Conservation (phyloP, 2,888 invertebrate genomes). For the Merodon equestris region DNA sequence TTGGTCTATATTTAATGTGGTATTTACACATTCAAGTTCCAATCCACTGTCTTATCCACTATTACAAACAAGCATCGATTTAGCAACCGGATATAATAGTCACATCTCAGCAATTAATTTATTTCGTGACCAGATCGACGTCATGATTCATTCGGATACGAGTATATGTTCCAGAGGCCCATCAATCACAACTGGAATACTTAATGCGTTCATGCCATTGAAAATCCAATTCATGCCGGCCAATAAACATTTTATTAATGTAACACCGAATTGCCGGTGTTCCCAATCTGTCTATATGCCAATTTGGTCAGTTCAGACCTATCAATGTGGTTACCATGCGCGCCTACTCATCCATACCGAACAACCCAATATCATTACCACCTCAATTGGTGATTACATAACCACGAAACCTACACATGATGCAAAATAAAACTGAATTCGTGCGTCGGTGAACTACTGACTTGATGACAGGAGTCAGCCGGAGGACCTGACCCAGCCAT, state of each 20-base stretch:
- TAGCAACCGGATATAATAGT: too few species aligned
- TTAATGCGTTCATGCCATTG: slow-evolving; percentile 9
- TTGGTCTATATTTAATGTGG: too few species aligned
- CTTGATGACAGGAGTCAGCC: slow-evolving; percentile 19
- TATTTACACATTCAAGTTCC: too few species aligned
- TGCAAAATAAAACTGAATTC: neutral
- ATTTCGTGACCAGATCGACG: too few species aligned
- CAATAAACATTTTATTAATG: slow-evolving; percentile 38
- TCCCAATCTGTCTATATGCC: slow-evolving; percentile 24
- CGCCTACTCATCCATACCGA: slow-evolving; percentile 32
- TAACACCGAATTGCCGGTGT: slow-evolving; percentile 25
- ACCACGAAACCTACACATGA: slow-evolving; percentile 9
- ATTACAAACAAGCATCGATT: too few species aligned
- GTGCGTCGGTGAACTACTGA: neutral
- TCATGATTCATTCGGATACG: slow-evolving; percentile 26
- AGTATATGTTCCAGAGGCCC: slow-evolving; percentile 28
- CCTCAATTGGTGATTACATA: slow-evolving; percentile 12
- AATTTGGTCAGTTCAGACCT: too few species aligned
- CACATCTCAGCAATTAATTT: too few species aligned
- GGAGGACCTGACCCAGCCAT: slow-evolving; percentile 11
- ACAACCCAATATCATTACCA: slow-evolving; percentile 3
- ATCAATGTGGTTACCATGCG: slow-evolving; percentile 5
- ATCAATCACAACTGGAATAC: slow-evolving; percentile 28
- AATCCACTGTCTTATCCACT: too few species aligned
- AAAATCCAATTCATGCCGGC: slow-evolving; percentile 40